Evolutionary conservation across 2,797 vertebrate species (phyloP).

Genomic region (Brotula barbata): DNA sequence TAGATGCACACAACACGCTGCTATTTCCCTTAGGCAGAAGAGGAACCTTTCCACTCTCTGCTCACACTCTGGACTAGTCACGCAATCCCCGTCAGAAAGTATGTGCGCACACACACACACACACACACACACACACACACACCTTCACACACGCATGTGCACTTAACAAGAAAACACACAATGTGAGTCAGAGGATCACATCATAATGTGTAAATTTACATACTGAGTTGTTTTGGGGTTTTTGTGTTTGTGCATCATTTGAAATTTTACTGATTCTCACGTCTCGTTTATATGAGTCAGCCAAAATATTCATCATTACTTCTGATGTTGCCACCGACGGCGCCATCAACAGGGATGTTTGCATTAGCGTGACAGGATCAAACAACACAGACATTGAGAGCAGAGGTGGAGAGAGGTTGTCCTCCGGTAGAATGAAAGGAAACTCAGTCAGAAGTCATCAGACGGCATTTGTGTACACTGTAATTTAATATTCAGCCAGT

Average conservation of each 20-base stretch:
- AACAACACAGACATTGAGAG: neutral
- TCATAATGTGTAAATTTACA: slow-evolving; percentile 19
- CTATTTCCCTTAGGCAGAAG: slow-evolving; percentile 77
- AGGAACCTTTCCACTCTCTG: slow-evolving; percentile 76
- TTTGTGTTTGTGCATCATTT: slow-evolving; percentile 24
- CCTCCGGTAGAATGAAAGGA: neutral
- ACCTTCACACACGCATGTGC: no score
- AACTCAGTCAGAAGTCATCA: neutral
- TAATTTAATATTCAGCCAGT: no score
- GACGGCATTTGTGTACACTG: neutral
- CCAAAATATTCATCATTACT: neutral
- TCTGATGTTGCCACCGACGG: neutral
- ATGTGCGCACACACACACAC: slow-evolving; percentile 37
- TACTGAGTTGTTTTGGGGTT: slow-evolving; percentile 46
- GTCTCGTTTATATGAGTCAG: slow-evolving; percentile 1
- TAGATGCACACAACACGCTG: slow-evolving; percentile 70
- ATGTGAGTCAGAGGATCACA: slow-evolving; percentile 57
- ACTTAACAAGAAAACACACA: slow-evolving; percentile 47
- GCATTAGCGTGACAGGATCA: slow-evolving; percentile 9
- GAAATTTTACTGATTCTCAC: slow-evolving; percentile 12
- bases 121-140: slow-evolving; percentile 24
- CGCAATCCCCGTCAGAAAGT: slow-evolving; percentile 75
- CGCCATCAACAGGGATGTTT: slow-evolving; percentile 20
- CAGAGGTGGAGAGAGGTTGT: neutral
- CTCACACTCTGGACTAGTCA: slow-evolving; percentile 75